Evolutionary conservation across 2,797 vertebrate genomes (phyloP).

Genomic region (Vireo griseus): DNA sequence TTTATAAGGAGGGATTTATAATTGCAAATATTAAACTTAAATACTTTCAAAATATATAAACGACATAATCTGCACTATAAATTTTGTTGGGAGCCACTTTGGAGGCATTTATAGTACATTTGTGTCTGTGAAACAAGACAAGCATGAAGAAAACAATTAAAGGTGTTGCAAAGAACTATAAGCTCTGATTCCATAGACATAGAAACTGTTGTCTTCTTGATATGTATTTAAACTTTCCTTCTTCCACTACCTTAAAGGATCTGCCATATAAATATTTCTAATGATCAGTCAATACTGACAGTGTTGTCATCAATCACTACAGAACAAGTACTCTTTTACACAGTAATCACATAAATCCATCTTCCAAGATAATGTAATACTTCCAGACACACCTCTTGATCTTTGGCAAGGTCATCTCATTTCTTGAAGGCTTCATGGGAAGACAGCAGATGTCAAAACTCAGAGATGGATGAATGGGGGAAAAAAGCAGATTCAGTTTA

Average conservation of each 20-base stretch:
- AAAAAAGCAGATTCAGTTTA: neutral
- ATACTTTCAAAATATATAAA: neutral
- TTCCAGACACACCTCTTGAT: constrained; percentile 67
- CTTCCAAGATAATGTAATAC: constrained; percentile 69
- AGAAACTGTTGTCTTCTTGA: neutral
- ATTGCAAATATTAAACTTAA: neutral
- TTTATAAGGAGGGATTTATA: neutral
- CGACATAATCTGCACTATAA: neutral
- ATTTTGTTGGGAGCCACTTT: neutral
- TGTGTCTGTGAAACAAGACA: neutral
- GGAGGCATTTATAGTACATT: neutral
- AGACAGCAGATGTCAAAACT: constrained; percentile 40
- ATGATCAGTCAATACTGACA: constrained; percentile 70
- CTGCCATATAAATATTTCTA: constrained; percentile 73
- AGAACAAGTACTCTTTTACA: constrained; percentile 68
- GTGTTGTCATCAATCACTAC: constrained; percentile 66
- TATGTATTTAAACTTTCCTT: constrained; percentile 49
- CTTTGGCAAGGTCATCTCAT: constrained; percentile 67
- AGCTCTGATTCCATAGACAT: neutral
- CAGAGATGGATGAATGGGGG: constrained; percentile 8
- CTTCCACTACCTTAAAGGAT: constrained; percentile 45
- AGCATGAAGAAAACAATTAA: constrained; percentile 32
- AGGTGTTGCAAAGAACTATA: neutral
- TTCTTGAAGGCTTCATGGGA: constrained; percentile 19
- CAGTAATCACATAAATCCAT: constrained; percentile 69